Evolutionary conservation across 2,888 invertebrate genomes (phyloP), one percentile per base, ranked within the genome.

Genomic region (Cephus spinipes): DNA sequence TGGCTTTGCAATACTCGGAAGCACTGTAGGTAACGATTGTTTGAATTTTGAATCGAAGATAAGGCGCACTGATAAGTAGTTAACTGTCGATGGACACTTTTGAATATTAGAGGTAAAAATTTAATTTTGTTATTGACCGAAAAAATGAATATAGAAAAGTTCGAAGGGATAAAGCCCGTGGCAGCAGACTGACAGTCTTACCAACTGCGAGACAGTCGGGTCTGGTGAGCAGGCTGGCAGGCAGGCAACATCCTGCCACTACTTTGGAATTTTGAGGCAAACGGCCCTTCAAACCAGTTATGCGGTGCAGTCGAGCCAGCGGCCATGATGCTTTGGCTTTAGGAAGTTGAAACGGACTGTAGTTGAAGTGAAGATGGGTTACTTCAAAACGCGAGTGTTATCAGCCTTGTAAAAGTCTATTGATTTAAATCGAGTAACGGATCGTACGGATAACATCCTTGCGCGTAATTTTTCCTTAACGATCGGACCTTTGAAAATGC

Each of bases 261-360:
- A 86, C 83, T 85, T 85, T 85, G 85, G 85, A 87, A 87, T 87
- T 87, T 87, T 85, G 82, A 84, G 84, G 84, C 85, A 82, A 83
- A 83, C 81, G 84, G 82, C 85, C 84, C 83, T 85, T 80, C 31
- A 71, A 71, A 84, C 85, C 85, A 85, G 85, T 85, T 83, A 83
- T 74, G 74, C 40, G 6, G 34, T 73, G 34, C 79, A 76, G 79
- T 80, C 71, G 71, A 32, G 55, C 9, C 55, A 55, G 23, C 9
- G 23, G 55, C 23, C 55, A 9, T 9, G 55, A 55, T 23, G 55
- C 55, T 55, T 55, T 55, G 23, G 23, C 9, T 23, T 55, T 2
- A 55, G 23, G 55, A 55, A 23, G 23, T 23, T 55, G 55, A 55
- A 55, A 55, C 23, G 55, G 23, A 55, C 55, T 55, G 55, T 55